Evolutionary conservation across 2,797 vertebrate species (phyloP), one percentile per base, ranked within the genome.

Genomic region (Menidia menidia): DNA sequence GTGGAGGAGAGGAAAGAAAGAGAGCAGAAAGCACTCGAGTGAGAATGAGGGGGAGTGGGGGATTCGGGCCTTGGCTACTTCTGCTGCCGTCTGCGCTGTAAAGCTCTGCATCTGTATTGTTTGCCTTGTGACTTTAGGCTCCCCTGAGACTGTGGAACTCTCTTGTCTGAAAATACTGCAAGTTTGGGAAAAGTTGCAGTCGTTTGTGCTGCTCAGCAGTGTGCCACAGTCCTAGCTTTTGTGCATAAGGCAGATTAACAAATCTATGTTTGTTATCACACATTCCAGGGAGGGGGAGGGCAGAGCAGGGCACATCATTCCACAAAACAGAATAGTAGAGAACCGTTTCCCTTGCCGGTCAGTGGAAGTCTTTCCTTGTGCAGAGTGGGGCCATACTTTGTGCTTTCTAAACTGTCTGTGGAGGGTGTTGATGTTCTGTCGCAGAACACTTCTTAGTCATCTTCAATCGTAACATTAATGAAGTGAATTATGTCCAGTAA

Each of bases 141-240:
- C 88, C 82, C 87, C 41, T 57, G 88, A 83, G 91, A 90, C 57
- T 31, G 44, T 75, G 79, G 73, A 71, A 79, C 59, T 56, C 73
- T 83, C 54, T 35, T 77, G 54, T 82, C 71, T 71, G 71, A 75
- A 87, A 88, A 87, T 77, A 75, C 66, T 87, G 85, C 85, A 85
- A 89, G 73, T 89, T 85, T 79, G 53, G 66, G 41, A 25, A 78
- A 87, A 88, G 83, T 82, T 88, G 74, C 64, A 77, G 75, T 45
- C 44, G n/a, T 86, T 88, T 88, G 71, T 83, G 83, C 81, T 76
- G 76, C 75, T 85, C 87, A 87, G 88, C 89, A 82, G 18, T 78
- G 72, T 66, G 67, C 78, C 75, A 64, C 64, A 82, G 64, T 65
- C 52, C 74, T 66, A 74, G 78, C 60, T 80, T 67, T 52, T 44